Evolutionary conservation across 2,888 invertebrate species (phyloP), one percentile per base, ranked within the genome.

Genomic region (Endotricha flammealis): DNA sequence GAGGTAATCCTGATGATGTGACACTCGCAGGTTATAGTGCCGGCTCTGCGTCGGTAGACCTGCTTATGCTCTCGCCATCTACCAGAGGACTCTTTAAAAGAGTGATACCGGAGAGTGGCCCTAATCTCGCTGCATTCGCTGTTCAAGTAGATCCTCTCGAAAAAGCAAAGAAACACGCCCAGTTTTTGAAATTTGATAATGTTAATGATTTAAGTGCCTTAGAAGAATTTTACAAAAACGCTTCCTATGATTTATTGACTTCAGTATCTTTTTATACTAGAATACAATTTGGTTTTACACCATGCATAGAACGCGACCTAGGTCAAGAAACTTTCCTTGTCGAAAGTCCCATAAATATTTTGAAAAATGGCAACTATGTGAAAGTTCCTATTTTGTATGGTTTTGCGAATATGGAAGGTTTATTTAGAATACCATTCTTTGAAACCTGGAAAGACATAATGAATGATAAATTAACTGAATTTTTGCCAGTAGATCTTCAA

Each of bases 81-180:
- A 14, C 71, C 0, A 41, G 50, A 36, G 71, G 66, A 1, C 34
- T 73, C 1, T 72, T 69, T 16, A 53, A 57, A 12, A 64, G 60
- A 52, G 66, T 59, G 0, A 64, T 70, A 12, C 53, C 59, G 1
- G 64, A 66, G 25, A 72, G 74, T 29, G 72, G 69, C 8, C 48
- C 58, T 0, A 59, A 42, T 20, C 32, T 61, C 10, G 61, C 48
- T 1, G 45, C 41, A 0, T 57, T 61, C 40, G 29, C 55, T 3
- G 32, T 69, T 2, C 68, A 69, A 40, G 17, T 41, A 0, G 58
- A 71, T 39, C 69, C 71, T 3, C 1, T 70, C 10, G 45, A 55
- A 13, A 49, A 41, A 17, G 72, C 72, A 0, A 65, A 53, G 43
- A 38, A 33, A 1, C 48, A 37, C 27, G 72, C 69, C 1, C 53